These are phyloP conservation scores for Mustelus asterias DNA, from an alignment of 2,113 vertebrate genomes.

Conservation along the genomic window DNA sequence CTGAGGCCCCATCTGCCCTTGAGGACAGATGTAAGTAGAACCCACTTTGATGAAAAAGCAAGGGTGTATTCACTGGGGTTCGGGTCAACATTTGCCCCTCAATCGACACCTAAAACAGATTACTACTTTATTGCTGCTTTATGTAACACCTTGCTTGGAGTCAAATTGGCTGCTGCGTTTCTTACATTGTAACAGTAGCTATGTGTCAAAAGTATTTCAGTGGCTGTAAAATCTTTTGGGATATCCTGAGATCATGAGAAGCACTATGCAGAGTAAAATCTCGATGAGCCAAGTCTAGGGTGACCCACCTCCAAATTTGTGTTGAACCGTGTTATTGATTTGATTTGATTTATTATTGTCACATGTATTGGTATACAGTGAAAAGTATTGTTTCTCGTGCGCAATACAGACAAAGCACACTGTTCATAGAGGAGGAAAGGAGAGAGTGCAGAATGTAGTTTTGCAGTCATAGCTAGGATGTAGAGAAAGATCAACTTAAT, in stretches of 20 bases:
- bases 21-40: not conserved
- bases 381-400: no score
- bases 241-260: not conserved
- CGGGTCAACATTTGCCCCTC: not conserved
- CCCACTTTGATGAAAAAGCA: not conserved
- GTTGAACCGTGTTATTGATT: no score
- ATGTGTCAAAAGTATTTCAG: not conserved
- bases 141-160: not conserved
- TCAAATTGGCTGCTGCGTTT: not conserved
- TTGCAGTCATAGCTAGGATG: no score
- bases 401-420: no score
- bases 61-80: no score
- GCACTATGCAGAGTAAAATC: not conserved
- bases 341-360: no score
- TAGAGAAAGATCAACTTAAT: no score
- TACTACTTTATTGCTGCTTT: not conserved
- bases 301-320: no score
- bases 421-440: no score
- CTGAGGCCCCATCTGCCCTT: not conserved
- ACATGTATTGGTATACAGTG: no score
- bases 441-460: no score
- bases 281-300: no score
- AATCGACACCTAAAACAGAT: not conserved
- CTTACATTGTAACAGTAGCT: not conserved
- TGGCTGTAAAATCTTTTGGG: not conserved